Evolutionary conservation across 2,113 vertebrate genomes (phyloP).

Genomic region (Leucoraja erinaceus): DNA sequence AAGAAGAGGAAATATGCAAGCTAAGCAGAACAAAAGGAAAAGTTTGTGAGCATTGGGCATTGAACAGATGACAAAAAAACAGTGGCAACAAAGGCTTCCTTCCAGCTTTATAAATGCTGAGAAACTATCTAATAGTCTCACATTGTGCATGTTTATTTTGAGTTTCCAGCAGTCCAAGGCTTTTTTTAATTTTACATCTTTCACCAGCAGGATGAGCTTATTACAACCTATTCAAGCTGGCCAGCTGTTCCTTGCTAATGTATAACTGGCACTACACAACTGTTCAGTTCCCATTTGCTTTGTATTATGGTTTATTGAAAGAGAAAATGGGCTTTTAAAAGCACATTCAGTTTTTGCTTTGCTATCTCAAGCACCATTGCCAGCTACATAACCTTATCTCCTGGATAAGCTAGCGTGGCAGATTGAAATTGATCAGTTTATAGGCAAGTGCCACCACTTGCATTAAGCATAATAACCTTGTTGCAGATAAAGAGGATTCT

Average conservation of each 20-base stretch:
- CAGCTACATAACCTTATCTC: not conserved
- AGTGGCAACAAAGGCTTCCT: not conserved
- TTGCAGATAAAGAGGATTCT: conserved; percentile 3
- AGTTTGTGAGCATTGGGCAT: too few species aligned
- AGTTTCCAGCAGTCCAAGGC: not conserved
- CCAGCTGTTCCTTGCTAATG: not conserved
- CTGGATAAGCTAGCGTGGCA: not conserved
- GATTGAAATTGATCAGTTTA: conserved; percentile 29
- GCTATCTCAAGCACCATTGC: not conserved
- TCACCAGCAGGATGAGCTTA: not conserved
- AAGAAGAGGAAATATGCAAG: not conserved
- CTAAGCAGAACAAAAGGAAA: not conserved
- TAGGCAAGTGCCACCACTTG: not conserved
- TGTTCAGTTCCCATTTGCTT: not conserved
- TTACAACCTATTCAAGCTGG: not conserved
- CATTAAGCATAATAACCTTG: conserved; percentile 2
- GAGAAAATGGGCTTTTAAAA: not conserved
- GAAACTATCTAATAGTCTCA: not conserved
- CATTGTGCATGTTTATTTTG: not conserved
- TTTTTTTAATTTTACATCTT: not conserved
- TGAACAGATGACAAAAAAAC: not conserved
- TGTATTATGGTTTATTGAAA: not conserved
- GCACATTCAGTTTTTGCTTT: not conserved
- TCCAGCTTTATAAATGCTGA: not conserved
- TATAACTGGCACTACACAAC: not conserved